These are phyloP conservation scores for Gopherus flavomarginatus DNA, from an alignment of 2,113 vertebrate genomes.

Conservation along the genomic window DNA sequence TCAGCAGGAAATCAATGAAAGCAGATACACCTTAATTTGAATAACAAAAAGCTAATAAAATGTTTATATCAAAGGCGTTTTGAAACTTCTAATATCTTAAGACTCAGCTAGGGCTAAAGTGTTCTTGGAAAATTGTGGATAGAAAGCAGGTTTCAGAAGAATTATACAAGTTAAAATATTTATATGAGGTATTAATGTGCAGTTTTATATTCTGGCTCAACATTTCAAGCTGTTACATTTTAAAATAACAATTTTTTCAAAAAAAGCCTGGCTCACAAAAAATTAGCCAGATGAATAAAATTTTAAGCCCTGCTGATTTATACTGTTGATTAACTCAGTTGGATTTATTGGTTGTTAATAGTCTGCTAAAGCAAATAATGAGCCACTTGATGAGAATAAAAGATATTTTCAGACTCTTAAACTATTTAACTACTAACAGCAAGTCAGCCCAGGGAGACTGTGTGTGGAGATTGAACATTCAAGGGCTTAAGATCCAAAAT, in stretches of 20 bases:
- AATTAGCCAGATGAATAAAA: background rate
- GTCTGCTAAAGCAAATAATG: constrained; percentile 25
- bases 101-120: background rate
- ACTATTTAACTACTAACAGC: background rate
- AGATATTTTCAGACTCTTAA: constrained; percentile 37
- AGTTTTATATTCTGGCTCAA: background rate
- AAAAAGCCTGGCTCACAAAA: constrained; percentile 4
- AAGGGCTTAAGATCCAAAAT: background rate
- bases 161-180: background rate
- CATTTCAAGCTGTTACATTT: constrained; percentile 6
- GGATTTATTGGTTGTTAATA: constrained; percentile 40
- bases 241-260: constrained; percentile 2
- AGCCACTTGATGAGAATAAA: constrained; percentile 30
- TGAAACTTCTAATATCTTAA: background rate
- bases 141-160: background rate
- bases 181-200: background rate
- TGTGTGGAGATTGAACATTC: background rate
- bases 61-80: background rate
- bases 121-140: background rate
- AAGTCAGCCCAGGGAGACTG: background rate
- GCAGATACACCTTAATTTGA: constrained; percentile 5
- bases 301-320: constrained; percentile 43
- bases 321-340: constrained; percentile 45
- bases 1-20: constrained; percentile 24
- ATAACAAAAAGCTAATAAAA: background rate